These are phyloP conservation scores for Hypselothyrea guttata DNA, from an alignment of 2,888 invertebrate genomes.

Conservation along the genomic window DNA sequence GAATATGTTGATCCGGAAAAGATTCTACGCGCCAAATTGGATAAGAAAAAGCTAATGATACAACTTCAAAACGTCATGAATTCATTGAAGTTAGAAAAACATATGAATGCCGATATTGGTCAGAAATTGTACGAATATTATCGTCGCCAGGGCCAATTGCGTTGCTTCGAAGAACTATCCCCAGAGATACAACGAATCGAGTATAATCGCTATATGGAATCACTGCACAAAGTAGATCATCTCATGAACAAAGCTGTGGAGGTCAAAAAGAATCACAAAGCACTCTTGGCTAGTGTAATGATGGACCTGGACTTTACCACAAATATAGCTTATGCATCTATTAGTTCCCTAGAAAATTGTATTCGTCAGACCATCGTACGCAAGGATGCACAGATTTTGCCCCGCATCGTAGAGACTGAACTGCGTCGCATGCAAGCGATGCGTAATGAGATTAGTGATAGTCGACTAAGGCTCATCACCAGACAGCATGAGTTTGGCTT, in stretches of 20 bases:
- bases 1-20: constrained; percentile 29
- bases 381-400: constrained; percentile 51
- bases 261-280: constrained; percentile 3
- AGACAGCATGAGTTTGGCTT: constrained; percentile 37
- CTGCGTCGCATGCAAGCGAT: constrained; percentile 33
- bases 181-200: background rate
- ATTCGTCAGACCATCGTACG: constrained; percentile 12
- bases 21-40: constrained; percentile 5
- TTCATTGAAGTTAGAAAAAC: background rate
- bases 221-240: constrained; percentile 20
- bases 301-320: constrained; percentile 17
- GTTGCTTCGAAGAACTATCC: constrained; percentile 15
- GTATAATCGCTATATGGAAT: constrained; percentile 13
- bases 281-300: constrained; percentile 13
- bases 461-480: constrained; percentile 31
- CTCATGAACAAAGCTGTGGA: background rate
- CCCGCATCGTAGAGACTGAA: constrained; percentile 32
- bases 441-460: constrained; percentile 46
- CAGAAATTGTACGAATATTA: constrained; percentile 38
- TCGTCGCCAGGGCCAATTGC: constrained; percentile 28
- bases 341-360: constrained; percentile 8
- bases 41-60: constrained; percentile 23
- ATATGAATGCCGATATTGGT: constrained; percentile 9
- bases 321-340: background rate
- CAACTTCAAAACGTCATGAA: background rate